phyloP scores from a whole-genome alignment of 2,113 vertebrate species.

The Corynorhinus townsendii region DNA sequence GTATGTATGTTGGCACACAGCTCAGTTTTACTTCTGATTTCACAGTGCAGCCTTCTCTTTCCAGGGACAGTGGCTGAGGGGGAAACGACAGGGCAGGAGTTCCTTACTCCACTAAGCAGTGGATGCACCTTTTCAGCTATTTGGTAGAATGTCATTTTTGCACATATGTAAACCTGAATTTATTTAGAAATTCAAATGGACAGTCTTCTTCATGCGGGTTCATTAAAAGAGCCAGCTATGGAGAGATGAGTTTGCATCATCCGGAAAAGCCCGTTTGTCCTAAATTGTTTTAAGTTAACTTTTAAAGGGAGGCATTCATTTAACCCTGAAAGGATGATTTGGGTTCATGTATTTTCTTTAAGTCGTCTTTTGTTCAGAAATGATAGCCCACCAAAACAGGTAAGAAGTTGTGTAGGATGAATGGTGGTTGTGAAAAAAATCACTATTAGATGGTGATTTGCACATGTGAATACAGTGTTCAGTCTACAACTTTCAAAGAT shows the following conservation, averaged over 20 bases:
- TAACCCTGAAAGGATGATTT: not conserved
- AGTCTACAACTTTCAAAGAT: not conserved
- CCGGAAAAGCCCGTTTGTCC: not conserved
- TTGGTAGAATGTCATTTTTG: not conserved
- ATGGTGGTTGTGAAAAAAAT: not conserved
- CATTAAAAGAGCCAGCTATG: not conserved
- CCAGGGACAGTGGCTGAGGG: not conserved
- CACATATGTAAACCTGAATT: not conserved
- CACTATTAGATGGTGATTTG: not conserved
- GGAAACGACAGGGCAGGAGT: too few relatives aligned
- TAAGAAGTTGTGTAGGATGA: not conserved
- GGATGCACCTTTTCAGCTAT: not conserved
- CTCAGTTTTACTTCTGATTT: constrained; percentile 36
- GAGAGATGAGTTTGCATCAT: not conserved
- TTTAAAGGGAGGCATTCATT: not conserved
- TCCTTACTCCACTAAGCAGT: not conserved
- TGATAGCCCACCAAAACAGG: not conserved
- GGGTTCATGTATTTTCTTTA: not conserved
- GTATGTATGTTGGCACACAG: not conserved
- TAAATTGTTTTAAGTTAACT: not conserved
- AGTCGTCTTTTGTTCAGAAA: constrained; percentile 4
- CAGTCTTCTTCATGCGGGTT: not conserved
- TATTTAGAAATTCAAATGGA: not conserved
- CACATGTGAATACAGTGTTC: not conserved
- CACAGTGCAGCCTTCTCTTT: not conserved